phyloP scores from a whole-genome alignment of 1,140 invertebrate genomes.

The Tetramorium simillimum region DNA sequence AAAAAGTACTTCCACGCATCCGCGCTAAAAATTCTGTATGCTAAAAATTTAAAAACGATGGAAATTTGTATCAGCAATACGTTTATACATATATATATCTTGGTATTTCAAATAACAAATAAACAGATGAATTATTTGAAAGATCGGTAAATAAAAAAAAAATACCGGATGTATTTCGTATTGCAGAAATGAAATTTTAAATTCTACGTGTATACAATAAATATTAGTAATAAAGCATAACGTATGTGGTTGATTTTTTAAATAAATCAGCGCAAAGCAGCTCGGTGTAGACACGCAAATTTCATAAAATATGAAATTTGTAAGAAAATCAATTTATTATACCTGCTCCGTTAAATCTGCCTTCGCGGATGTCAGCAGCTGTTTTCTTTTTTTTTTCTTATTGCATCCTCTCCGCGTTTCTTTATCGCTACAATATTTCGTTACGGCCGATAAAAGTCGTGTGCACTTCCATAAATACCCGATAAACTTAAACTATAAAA shows the following conservation, averaged over 20 bases:
- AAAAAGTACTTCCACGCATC: neutral
- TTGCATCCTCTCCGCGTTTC: neutral
- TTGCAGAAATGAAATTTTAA: neutral
- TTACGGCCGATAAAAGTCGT: conserved; percentile 33
- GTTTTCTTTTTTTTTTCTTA: neutral
- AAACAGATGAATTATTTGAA: neutral
- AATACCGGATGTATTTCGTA: neutral
- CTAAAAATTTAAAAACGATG: neutral
- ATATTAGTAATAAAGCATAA: neutral
- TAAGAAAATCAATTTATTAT: conserved; percentile 17
- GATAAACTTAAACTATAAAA: conserved; percentile 33
- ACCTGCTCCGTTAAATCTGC: neutral
- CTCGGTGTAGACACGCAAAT: neutral
- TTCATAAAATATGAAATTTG: conserved; percentile 18
- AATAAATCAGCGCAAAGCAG: neutral
- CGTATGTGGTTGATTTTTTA: neutral
- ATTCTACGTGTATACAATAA: neutral
- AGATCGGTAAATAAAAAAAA: conserved; percentile 4
- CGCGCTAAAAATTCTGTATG: neutral
- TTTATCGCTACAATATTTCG: conserved; percentile 42
- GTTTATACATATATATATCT: neutral
- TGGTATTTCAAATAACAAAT: neutral
- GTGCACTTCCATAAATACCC: conserved; percentile 19
- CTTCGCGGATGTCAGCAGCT: neutral
- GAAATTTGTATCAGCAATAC: neutral